Evolutionary conservation across 2,888 invertebrate genomes (phyloP), one percentile per base, ranked within the genome.

Genomic region (Hypomecis punctinalis): DNA sequence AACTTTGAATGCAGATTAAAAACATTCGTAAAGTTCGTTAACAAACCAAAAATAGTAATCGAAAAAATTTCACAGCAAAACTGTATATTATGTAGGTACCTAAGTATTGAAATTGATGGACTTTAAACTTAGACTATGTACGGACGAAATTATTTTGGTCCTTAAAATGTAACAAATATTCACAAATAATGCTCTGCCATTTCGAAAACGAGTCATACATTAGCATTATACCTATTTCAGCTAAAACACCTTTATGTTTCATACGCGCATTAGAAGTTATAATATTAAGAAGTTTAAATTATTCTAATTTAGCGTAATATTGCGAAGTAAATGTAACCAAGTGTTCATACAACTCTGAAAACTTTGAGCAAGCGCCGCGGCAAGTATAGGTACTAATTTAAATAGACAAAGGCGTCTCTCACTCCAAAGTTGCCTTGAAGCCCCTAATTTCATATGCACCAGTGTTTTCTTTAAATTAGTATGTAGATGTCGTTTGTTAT

Each of bases 371-470:
- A 47, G 51, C 55, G 55, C 1, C 64, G 55, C 40, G 68, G 68
- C 49, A 13, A 51, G 51, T 51, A 39, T 61, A 23, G 23, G 23
- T 23, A 65, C 66, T 65, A 53, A 65, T 65, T 61, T 53, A 53
- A 53, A 61, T 53, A 66, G 43, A 66, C 61, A 61, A 53, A 61
- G 56, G 47, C 47, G 61, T 66, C 64, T 66, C 71, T 68, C 63
- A 64, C 69, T 67, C 69, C 60, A 55, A 52, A 59, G 68, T 62
- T 47, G 39, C 46, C 37, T 47, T 36, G 43, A 55, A 47, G 61
- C 69, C 71, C 71, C 72, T 78, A 75, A 77, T 69, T 79, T 77
- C 68, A 71, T 73, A 76, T 79, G 75, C 75, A 74, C 67, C 62
- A 57, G 67, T 58, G 71, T 69, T 69, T 69, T 74, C 72, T 56